Percentiles rank a stretch among this genome's conserved stretches.
Evolutionary conservation across 1,140 invertebrate genomes (phyloP).

Genomic region (Diabrotica virgifera): DNA sequence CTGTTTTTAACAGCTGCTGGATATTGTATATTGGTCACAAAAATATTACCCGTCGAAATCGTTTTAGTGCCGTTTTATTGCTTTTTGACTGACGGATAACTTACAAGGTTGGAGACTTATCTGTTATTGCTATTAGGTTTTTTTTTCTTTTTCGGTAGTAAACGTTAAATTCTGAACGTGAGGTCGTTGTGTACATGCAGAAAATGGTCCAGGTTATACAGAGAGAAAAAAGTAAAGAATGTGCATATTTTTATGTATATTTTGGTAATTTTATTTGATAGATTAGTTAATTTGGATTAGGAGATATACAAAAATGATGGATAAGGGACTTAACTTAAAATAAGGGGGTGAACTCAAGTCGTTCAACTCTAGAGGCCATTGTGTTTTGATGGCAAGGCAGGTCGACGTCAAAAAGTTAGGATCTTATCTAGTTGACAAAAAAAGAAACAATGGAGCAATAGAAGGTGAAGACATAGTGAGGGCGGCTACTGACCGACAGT

Average conservation of each 20-base stretch:
- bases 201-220: not conserved
- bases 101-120: not conserved
- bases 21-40: conserved; percentile 31
- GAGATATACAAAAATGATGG: not conserved
- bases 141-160: not conserved
- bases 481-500: too few relatives aligned
- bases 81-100: not conserved
- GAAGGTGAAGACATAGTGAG: too few relatives aligned
- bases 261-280: not conserved
- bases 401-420: too few relatives aligned
- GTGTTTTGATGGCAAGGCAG: too few relatives aligned
- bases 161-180: too few relatives aligned
- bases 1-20: conserved; percentile 26
- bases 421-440: too few relatives aligned
- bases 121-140: not conserved
- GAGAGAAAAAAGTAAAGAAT: not conserved
- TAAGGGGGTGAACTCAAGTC: too few relatives aligned
- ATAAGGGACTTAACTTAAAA: too few relatives aligned
- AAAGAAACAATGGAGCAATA: too few relatives aligned
- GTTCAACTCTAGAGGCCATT: too few relatives aligned
- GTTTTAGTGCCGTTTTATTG: conserved; percentile 30
- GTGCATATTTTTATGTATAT: not conserved
- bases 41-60: conserved; percentile 33
- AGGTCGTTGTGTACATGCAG: not conserved
- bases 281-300: not conserved